Conservation (phyloP, 2,797 vertebrate species). For the Myotis myotis region DNA sequence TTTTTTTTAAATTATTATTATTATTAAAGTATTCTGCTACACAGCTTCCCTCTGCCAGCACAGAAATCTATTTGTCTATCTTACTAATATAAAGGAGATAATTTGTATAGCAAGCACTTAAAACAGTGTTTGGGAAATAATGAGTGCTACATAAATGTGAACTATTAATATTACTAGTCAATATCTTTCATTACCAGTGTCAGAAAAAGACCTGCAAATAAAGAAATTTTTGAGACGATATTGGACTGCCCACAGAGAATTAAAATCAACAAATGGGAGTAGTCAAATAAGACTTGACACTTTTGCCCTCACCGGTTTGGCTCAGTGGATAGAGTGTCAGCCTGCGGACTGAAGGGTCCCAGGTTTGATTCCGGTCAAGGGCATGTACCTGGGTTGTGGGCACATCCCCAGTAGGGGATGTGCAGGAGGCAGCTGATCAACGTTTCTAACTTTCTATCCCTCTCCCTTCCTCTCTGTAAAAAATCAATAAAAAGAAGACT, state of each 20-base stretch:
- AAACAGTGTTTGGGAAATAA: neutral
- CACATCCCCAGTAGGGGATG: too few relatives aligned
- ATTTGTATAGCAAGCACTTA: neutral
- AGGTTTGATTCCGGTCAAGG: too few relatives aligned
- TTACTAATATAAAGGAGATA: neutral
- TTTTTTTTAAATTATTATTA: neutral
- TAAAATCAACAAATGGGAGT: neutral
- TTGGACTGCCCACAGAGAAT: neutral
- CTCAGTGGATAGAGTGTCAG: too few relatives aligned
- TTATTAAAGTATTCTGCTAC: neutral
- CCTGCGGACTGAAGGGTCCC: too few relatives aligned
- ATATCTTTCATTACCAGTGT: neutral
- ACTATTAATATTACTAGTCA: neutral
- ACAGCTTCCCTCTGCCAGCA: neutral
- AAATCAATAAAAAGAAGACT: neutral
- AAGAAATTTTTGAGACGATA: neutral
- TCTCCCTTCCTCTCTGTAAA: too few relatives aligned
- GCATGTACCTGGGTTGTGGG: too few relatives aligned
- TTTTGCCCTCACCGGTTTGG: neutral
- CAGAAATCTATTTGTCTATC: neutral
- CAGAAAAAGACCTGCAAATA: neutral
- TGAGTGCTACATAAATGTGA: neutral
- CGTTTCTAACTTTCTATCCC: too few relatives aligned
- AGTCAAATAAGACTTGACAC: neutral
- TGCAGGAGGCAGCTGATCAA: too few relatives aligned